Conservation (phyloP, 2,888 invertebrate species). For the Drymonia ruficornis region DNA sequence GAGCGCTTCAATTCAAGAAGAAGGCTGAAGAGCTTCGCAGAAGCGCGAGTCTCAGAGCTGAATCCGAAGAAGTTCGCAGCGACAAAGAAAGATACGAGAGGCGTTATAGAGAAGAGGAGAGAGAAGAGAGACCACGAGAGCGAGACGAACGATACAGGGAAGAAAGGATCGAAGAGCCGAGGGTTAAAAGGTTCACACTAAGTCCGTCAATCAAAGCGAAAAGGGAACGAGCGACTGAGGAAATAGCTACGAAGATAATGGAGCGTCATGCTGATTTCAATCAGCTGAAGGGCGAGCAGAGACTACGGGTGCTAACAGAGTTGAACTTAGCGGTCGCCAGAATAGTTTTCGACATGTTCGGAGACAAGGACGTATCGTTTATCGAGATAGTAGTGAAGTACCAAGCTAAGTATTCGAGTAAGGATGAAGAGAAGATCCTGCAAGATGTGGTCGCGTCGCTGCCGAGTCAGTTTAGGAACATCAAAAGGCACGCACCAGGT, state of each 20-base stretch:
- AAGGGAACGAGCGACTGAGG: conserved; percentile 63
- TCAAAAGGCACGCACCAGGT: conserved; percentile 65
- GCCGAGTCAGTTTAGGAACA: conserved; percentile 49
- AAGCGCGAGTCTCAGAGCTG: conserved; percentile 35
- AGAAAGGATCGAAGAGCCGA: conserved; percentile 11
- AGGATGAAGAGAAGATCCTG: conserved; percentile 61
- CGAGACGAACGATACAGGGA: conserved; percentile 12
- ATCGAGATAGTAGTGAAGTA: conserved; percentile 70
- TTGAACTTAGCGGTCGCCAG: conserved; percentile 46
- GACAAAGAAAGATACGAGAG: conserved; percentile 20
- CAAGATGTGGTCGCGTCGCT: conserved; percentile 57
- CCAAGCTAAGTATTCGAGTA: conserved; percentile 53
- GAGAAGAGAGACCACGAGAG: conserved; percentile 15
- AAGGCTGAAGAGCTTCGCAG: conserved; percentile 61
- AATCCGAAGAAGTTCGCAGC: conserved; percentile 33
- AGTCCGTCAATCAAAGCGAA: conserved; percentile 42
- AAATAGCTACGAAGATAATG: conserved; percentile 57
- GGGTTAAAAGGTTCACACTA: conserved; percentile 4
- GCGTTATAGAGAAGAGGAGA: conserved; percentile 23
- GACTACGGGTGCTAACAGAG: conserved; percentile 50
- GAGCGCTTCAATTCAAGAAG: conserved; percentile 64
- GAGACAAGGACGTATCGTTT: conserved; percentile 62
- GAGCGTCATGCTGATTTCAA: conserved; percentile 46
- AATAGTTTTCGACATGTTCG: conserved; percentile 62
- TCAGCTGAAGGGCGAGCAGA: conserved; percentile 45